A percentile compares a stretch with the other conserved stretches of the same genome.
phyloP scores from a whole-genome alignment of 2,888 invertebrate genomes.

The Tenthredo scrophulariae region DNA sequence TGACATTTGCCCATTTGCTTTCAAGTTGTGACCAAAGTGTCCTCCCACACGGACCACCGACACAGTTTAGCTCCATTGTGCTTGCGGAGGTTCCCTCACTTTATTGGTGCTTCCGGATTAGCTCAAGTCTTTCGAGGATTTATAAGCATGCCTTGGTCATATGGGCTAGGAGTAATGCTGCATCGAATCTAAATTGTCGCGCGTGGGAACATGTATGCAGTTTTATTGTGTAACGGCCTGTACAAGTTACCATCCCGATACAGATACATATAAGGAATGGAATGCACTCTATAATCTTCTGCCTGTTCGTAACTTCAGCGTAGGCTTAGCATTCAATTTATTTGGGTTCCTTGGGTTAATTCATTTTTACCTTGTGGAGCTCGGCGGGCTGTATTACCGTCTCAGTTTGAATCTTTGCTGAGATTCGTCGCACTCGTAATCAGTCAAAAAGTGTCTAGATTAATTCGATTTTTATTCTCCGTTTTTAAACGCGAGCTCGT shows the following conservation, averaged over 20 bases:
- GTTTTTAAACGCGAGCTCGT: constrained; percentile 26
- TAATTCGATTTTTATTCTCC: constrained; percentile 7
- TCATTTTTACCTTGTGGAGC: constrained; percentile 36
- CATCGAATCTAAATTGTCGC: constrained; percentile 33
- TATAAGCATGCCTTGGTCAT: constrained; percentile 35
- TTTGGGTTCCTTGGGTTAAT: constrained; percentile 41
- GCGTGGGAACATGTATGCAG: constrained; percentile 16
- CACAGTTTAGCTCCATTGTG: constrained; percentile 61
- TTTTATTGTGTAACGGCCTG: constrained; percentile 18
- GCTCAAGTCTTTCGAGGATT: constrained; percentile 43
- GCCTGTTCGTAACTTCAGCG: constrained; percentile 33
- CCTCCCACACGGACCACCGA: constrained; percentile 72
- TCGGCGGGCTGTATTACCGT: neutral
- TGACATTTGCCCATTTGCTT: constrained; percentile 65
- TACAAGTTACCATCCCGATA: constrained; percentile 7
- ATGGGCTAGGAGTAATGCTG: neutral
- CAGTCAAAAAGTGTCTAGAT: constrained; percentile 25
- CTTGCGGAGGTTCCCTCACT: constrained; percentile 46
- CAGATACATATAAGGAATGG: constrained; percentile 45
- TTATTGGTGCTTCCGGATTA: constrained; percentile 54
- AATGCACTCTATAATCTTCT: constrained; percentile 48
- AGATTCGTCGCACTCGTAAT: constrained; percentile 40
- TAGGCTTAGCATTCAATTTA: constrained; percentile 48
- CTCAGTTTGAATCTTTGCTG: neutral
- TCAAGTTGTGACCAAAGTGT: constrained; percentile 68